Conservation (phyloP, 2,797 vertebrate species). For the Acanthurus leucopareius region DNA sequence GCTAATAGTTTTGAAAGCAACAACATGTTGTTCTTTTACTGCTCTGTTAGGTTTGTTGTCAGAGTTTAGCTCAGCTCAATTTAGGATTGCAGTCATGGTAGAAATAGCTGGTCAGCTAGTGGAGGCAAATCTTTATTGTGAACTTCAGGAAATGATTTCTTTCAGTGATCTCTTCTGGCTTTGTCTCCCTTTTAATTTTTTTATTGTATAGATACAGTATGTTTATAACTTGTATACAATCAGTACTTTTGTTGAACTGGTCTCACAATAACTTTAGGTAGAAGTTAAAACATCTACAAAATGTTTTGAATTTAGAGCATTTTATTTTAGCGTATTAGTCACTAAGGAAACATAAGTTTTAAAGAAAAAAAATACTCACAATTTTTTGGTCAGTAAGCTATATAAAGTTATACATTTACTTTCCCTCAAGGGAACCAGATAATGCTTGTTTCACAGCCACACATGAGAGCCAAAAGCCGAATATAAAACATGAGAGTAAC, state of each 20-base stretch:
- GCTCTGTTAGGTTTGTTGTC: no score
- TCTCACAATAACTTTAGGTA: background rate
- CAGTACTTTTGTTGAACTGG: background rate
- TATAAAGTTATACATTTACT: no score
- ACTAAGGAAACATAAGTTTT: background rate
- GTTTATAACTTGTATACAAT: no score
- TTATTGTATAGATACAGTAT: background rate
- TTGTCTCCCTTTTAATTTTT: background rate
- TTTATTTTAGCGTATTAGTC: background rate
- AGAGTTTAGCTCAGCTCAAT: no score
- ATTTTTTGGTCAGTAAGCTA: no score
- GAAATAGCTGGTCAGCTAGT: no score
- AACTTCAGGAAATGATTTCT: background rate
- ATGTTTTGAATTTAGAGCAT: background rate
- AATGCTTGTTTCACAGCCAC: slow-evolving; percentile 1
- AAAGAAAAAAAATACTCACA: background rate
- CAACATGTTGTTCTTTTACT: no score
- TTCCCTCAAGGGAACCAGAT: background rate
- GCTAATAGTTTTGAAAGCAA: no score
- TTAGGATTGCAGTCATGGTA: no score
- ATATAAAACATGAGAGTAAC: background rate
- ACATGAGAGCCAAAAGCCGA: slow-evolving; percentile 9
- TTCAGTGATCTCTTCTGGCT: background rate
- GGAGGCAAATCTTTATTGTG: no score
- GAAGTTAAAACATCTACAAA: background rate